These are phyloP conservation scores for Emydura subglobosa DNA, from an alignment of 2,113 vertebrate species.

Conservation along the genomic window DNA sequence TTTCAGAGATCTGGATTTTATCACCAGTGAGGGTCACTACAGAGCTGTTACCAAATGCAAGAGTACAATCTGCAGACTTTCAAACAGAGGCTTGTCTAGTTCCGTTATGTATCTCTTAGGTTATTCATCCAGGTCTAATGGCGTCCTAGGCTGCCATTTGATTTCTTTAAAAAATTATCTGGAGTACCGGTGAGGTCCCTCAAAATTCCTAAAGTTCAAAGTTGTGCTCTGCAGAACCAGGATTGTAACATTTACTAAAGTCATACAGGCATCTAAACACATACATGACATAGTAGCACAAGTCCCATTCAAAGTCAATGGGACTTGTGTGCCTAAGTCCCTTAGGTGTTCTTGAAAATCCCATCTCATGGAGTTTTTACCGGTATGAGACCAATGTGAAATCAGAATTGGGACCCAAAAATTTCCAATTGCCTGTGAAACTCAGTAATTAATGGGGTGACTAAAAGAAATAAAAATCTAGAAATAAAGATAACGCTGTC, in stretches of 20 bases:
- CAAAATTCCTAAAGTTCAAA: neutral
- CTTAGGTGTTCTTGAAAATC: neutral
- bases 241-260: neutral
- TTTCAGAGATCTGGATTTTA: conserved; percentile 80
- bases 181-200: neutral
- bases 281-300: neutral
- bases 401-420: neutral
- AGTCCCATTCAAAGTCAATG: neutral
- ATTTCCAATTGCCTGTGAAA: conserved; percentile 6
- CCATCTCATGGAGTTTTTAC: neutral
- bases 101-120: conserved; percentile 20
- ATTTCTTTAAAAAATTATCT: conserved; percentile 1
- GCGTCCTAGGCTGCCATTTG: conserved; percentile 26
- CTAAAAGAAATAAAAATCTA: conserved; percentile 50
- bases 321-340: neutral
- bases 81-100: conserved; percentile 46
- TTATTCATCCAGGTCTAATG: neutral
- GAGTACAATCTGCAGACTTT: conserved; percentile 61
- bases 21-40: conserved; percentile 82
- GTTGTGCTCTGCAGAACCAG: neutral
- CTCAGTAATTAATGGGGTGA: neutral
- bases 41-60: conserved; percentile 72
- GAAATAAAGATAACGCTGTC: conserved; percentile 54
- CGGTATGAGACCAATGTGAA: neutral
- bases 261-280: neutral